Base-by-base conservation (phyloP, 1,140 invertebrate species). In the Brachionus asplanchnoidis region DNA sequence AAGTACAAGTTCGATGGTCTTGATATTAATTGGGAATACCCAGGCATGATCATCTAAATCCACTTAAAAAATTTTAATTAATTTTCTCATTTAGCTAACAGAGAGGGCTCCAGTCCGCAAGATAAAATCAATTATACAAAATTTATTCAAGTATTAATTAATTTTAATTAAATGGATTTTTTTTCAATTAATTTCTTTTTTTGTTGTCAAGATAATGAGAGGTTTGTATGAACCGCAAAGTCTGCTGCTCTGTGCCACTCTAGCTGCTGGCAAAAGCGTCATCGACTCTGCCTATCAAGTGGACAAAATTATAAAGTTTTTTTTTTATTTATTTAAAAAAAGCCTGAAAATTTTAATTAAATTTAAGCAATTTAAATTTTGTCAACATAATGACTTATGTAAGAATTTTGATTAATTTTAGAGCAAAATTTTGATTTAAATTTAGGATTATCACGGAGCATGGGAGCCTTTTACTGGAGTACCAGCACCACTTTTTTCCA, bases 351-450 rank as follows among this genome's bases (percentile, higher is more conserved):
- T 79, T 46, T 60, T 56, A 65, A 80, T 50, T 46, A 17, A 23
- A 14, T 87, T 86, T 60, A 89, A 95, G 94, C 87, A 93, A 96
- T 89, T 89, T 98, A 84, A 96, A 98, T 90, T 97, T 97, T 92
- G 94, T 98, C 90, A 98, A 97, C 90, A 91, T 98, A 28, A 91
- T 91, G 90, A 86, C 97, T 94, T 92, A 97, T 91, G 94, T 68
- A 53, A 50, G 20, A 65, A 3, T 68, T 50, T 4, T 1, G 9
- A 36, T 23, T 50, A 2, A 46, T 44, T 20, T 12, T 60, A 60
- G 20, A 6, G 14, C 7, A 3, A 70, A n/a, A 23, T 83, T 66
- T 56, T 44, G n/a, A 26, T 26, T 60, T 9, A 23, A 53, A 53
- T 53, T 50, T 14, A 68, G 60, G 84, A 84, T 84, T 44, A 66